Conservation (phyloP, 2,888 invertebrate species). For the Octodonta nipae region DNA sequence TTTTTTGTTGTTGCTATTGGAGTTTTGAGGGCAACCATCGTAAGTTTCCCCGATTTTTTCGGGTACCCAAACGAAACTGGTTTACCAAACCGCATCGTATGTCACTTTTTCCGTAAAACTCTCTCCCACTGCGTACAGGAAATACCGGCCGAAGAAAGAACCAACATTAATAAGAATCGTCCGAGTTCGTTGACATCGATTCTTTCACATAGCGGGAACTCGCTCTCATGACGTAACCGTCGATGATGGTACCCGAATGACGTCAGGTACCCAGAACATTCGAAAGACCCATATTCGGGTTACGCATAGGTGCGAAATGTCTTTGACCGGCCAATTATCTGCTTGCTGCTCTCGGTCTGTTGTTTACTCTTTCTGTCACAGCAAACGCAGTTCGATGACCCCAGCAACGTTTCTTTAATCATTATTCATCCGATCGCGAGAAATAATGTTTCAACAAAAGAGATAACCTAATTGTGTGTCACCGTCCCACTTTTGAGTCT, state of each 20-base stretch:
- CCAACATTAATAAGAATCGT: too few species aligned
- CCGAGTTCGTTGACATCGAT: slow-evolving; percentile 27
- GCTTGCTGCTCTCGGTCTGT: slow-evolving; percentile 8
- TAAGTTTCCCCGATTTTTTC: too few species aligned
- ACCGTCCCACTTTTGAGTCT: too few species aligned
- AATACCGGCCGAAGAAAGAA: too few species aligned
- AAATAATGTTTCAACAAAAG: slow-evolving; percentile 19
- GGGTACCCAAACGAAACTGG: too few species aligned
- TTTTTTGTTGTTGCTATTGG: too few species aligned
- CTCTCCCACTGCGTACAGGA: too few species aligned
- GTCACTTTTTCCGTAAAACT: too few species aligned
- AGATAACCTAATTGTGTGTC: slow-evolving; percentile 25
- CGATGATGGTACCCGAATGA: slow-evolving; percentile 12
- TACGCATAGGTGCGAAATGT: slow-evolving; percentile 27
- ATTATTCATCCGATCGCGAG: slow-evolving; percentile 22
- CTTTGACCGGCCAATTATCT: slow-evolving; percentile 25
- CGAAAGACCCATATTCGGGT: slow-evolving; percentile 28
- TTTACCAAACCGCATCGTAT: too few species aligned
- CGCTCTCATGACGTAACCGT: slow-evolving; percentile 27
- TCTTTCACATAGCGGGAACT: slow-evolving; percentile 19
- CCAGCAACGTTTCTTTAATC: too few species aligned
- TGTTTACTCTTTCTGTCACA: not conserved
- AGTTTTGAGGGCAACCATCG: too few species aligned
- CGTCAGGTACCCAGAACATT: slow-evolving; percentile 14
- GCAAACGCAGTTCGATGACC: too few species aligned